phyloP scores from a whole-genome alignment of 64 coral and sea anemone genomes.

The Platygyra sinensis region DNA sequence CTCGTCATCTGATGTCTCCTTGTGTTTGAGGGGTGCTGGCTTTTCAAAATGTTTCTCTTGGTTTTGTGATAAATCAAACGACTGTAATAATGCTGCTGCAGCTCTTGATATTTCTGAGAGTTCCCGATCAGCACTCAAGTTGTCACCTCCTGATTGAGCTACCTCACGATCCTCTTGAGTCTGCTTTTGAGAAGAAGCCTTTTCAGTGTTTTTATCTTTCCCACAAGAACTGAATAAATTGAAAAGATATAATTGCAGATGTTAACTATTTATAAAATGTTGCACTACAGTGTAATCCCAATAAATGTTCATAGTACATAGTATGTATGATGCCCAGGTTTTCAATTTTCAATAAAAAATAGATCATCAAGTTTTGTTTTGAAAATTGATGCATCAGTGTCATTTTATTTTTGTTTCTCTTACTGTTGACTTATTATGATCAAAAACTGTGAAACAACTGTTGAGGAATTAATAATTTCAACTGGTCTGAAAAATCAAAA shows the following conservation, averaged over 20 bases:
- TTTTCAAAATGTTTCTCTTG: background rate
- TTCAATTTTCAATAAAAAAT: too few relatives aligned
- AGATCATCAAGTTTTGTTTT: too few relatives aligned
- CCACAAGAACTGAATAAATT: background rate
- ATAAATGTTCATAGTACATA: too few relatives aligned
- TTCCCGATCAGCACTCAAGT: background rate
- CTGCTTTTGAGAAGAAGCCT: background rate
- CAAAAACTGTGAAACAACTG: too few relatives aligned
- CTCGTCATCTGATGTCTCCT: slow-evolving; percentile 10
- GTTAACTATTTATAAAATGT: too few relatives aligned
- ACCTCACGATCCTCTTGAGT: background rate
- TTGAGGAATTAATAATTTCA: too few relatives aligned
- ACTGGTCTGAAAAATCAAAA: too few relatives aligned
- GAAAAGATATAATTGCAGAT: background rate
- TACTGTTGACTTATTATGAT: too few relatives aligned
- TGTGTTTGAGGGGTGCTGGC: background rate
- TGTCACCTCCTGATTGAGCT: background rate
- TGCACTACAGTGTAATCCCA: too few relatives aligned
- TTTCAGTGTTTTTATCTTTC: background rate
- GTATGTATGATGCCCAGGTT: too few relatives aligned
- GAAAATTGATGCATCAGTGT: too few relatives aligned
- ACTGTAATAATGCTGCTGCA: slow-evolving; percentile 2
- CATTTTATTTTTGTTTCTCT: too few relatives aligned
- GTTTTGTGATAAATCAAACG: background rate
- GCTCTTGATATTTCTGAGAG: slow-evolving; percentile 1